Percentiles rank a stretch among this genome's conserved stretches.
These are phyloP conservation scores for Manis crassicaudata DNA, from an alignment of 2,797 vertebrate species.

Conservation along the genomic window DNA sequence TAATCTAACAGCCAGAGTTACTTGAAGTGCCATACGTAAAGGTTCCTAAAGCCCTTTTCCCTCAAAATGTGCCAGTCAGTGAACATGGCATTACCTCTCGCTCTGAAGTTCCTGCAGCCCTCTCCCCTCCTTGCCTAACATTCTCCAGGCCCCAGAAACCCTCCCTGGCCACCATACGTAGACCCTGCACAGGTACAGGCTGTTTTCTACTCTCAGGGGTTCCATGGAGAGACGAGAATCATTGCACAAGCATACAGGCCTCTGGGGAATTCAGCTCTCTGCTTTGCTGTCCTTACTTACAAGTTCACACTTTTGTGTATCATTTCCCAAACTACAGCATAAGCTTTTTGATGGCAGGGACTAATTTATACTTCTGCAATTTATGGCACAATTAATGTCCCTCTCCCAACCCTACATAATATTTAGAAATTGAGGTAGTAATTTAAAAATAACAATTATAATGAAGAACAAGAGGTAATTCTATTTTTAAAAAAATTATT, in stretches of 20 bases:
- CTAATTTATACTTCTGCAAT: background rate
- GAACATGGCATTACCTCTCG: background rate
- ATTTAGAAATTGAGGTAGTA: background rate
- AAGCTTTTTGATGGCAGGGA: background rate
- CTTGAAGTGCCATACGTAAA: fast-evolving
- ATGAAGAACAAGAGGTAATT: background rate
- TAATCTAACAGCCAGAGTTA: background rate
- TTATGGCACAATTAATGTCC: background rate
- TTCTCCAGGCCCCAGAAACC: too few relatives aligned
- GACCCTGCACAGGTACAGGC: fast-evolving
- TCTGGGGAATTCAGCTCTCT: background rate
- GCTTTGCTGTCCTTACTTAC: background rate
- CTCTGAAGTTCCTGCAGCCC: background rate
- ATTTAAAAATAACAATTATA: background rate
- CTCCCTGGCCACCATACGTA: fast-evolving
- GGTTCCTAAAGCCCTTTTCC: background rate
- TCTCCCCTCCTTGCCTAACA: background rate
- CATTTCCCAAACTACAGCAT: background rate
- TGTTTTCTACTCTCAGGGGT: too few relatives aligned
- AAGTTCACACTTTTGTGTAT: background rate
- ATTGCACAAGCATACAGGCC: background rate
- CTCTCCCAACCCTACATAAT: background rate
- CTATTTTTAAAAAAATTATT: background rate
- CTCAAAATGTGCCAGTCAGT: background rate
- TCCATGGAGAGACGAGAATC: background rate